Evolutionary conservation across 2,797 vertebrate genomes (phyloP).

Genomic region (Poecilia gillii): DNA sequence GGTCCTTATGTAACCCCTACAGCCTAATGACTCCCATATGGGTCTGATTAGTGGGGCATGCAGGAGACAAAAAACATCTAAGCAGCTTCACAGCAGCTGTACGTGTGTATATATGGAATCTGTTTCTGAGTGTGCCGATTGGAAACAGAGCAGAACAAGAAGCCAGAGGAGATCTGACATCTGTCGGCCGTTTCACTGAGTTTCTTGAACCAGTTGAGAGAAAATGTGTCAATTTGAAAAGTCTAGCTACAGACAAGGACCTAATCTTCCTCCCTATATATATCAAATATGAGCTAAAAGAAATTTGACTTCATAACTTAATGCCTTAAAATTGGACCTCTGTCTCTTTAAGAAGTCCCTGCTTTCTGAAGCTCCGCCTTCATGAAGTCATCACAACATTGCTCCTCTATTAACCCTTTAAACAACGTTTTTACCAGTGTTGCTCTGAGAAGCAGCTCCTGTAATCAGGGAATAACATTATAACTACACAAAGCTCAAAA

Average conservation of each 20-base stretch:
- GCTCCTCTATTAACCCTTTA: no score
- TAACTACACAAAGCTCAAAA: no score
- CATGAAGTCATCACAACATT: no score
- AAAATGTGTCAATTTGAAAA: background rate
- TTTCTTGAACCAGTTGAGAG: background rate
- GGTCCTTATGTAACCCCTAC: constrained; percentile 15
- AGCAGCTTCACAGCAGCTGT: constrained; percentile 12
- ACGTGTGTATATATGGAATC: background rate
- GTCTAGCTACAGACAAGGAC: background rate
- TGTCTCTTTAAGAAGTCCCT: no score
- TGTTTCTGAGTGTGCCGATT: background rate
- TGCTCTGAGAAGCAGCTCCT: no score
- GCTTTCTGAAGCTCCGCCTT: no score
- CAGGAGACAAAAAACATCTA: constrained; percentile 4
- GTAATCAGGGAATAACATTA: no score
- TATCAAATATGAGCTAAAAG: no score
- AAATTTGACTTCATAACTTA: no score
- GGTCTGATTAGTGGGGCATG: constrained; percentile 22
- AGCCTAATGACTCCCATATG: constrained; percentile 40
- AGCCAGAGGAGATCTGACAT: background rate
- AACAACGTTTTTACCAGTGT: no score
- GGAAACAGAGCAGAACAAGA: constrained; percentile 35
- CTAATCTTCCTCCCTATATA: background rate
- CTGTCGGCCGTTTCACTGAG: background rate
- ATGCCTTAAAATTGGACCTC: no score